Evolutionary conservation across 2,888 invertebrate genomes (phyloP).

Genomic region (Tenthredo mesomela): DNA sequence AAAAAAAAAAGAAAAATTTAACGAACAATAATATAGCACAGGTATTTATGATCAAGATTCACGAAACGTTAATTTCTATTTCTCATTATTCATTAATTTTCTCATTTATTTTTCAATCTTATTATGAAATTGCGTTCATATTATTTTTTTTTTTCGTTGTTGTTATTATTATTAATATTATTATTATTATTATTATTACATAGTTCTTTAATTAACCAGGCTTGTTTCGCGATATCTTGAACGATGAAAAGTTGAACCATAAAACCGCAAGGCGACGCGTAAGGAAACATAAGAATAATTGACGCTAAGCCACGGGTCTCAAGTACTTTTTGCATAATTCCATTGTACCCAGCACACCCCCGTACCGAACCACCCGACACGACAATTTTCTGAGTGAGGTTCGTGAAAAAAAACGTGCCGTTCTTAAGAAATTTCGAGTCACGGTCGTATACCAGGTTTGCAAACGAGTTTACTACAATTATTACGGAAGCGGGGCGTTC

Average conservation of each 20-base stretch:
- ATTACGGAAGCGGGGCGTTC: conserved; percentile 20
- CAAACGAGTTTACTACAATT: conserved; percentile 33
- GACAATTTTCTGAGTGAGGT: neutral
- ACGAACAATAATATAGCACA: neutral
- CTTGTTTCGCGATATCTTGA: conserved; percentile 21
- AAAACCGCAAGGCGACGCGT: neutral
- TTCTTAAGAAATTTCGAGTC: conserved; percentile 43
- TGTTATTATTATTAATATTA: neutral
- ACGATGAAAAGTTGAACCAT: conserved; percentile 15
- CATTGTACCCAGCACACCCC: conserved; percentile 16
- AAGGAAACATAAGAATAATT: conserved; percentile 44
- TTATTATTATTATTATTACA: neutral
- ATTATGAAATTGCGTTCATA: neutral
- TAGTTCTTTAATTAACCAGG: conserved; percentile 34
- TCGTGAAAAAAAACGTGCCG: conserved; percentile 16
- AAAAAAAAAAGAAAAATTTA: neutral
- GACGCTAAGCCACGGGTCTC: conserved; percentile 44
- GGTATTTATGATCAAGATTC: neutral
- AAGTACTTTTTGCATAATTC: conserved; percentile 44
- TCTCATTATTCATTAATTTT: neutral
- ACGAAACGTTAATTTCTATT: neutral
- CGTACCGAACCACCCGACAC: neutral
- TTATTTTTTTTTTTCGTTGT: neutral
- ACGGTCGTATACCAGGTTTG: neutral
- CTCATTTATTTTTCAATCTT: neutral